A percentile compares a stretch with the other conserved stretches of the same genome.
Evolutionary conservation across 2,888 invertebrate species (phyloP).

Genomic region (Lepidocyrtinus sp.): DNA sequence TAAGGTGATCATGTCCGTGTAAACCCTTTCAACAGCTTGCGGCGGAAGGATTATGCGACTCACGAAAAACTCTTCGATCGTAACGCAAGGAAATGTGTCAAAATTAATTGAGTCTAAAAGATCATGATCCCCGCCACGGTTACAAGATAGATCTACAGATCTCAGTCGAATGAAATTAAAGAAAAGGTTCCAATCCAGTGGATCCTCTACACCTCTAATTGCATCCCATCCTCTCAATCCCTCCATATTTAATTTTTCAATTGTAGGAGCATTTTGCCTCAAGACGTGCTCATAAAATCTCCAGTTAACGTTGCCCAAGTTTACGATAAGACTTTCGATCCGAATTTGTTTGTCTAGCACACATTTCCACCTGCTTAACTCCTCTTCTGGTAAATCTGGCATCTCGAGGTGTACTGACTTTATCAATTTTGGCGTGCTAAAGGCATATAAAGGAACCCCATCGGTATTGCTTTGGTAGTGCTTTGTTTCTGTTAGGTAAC

Average conservation of each 20-base stretch:
- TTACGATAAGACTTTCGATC: slow-evolving; percentile 18
- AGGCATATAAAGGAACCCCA: background rate
- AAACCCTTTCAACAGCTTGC: slow-evolving; percentile 47
- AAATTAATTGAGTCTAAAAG: slow-evolving; percentile 41
- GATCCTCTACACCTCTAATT: slow-evolving; percentile 17
- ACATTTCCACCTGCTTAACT: slow-evolving; percentile 43
- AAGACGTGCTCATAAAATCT: slow-evolving; percentile 40
- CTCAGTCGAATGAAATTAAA: slow-evolving; percentile 13
- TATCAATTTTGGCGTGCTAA: slow-evolving; percentile 30
- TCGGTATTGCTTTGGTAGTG: slow-evolving; percentile 9
- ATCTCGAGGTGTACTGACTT: slow-evolving; percentile 45
- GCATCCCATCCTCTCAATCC: slow-evolving; percentile 40
- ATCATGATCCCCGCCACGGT: slow-evolving; percentile 40
- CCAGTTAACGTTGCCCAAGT: slow-evolving; percentile 48
- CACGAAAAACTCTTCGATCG: slow-evolving; percentile 50
- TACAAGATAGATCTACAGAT: slow-evolving; percentile 32
- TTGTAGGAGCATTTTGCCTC: slow-evolving; percentile 11
- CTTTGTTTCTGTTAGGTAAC: slow-evolving; percentile 27
- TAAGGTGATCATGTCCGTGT: slow-evolving; percentile 50
- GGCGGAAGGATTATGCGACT: slow-evolving; percentile 42
- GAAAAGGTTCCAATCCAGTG: slow-evolving; percentile 55
- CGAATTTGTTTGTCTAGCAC: slow-evolving; percentile 48
- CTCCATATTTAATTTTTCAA: slow-evolving; percentile 41
- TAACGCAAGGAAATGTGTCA: slow-evolving; percentile 41
- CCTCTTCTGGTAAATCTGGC: too few relatives aligned